Evolutionary conservation across 2,113 vertebrate genomes (phyloP).

Genomic region (Petroica traversi): DNA sequence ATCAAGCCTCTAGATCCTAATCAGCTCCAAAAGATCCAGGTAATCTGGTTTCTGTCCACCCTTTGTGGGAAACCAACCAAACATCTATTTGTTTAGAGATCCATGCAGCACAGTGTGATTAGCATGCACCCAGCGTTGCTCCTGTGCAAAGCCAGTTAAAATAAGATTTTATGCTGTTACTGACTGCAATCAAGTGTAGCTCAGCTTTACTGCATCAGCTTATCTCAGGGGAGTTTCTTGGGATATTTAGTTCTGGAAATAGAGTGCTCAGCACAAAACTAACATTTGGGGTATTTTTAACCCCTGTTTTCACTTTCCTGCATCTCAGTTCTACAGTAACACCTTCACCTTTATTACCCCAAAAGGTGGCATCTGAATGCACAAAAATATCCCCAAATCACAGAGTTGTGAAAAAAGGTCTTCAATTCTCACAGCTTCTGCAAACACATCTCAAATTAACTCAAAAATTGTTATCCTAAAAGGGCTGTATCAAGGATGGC

Average conservation of each 20-base stretch:
- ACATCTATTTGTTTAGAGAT: not conserved
- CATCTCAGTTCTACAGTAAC: fast-evolving
- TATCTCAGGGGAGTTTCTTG: not conserved
- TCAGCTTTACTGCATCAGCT: not conserved
- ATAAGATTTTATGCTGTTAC: conserved; percentile 8
- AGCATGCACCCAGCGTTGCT: not conserved
- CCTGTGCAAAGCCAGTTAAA: conserved; percentile 17
- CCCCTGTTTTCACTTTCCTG: not conserved
- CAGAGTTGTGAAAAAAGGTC: not conserved
- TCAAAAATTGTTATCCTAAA: not conserved
- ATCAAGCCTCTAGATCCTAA: not conserved
- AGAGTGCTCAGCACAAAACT: not conserved
- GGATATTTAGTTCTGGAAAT: not conserved
- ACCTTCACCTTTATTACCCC: not conserved
- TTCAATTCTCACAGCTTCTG: not conserved
- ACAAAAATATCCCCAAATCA: not conserved
- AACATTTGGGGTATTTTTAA: not conserved
- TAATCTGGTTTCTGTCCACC: not conserved
- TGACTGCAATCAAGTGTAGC: not conserved
- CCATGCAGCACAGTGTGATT: not conserved
- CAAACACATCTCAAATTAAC: not conserved
- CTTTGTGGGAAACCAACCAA: not conserved
- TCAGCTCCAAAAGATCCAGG: not conserved
- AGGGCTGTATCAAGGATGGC: not conserved
- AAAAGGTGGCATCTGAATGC: not conserved